Percentiles rank a stretch among this genome's conserved stretches.
These are phyloP conservation scores for Saimiri boliviensis DNA, from an alignment of 2,113 vertebrate genomes.

Conservation along the genomic window DNA sequence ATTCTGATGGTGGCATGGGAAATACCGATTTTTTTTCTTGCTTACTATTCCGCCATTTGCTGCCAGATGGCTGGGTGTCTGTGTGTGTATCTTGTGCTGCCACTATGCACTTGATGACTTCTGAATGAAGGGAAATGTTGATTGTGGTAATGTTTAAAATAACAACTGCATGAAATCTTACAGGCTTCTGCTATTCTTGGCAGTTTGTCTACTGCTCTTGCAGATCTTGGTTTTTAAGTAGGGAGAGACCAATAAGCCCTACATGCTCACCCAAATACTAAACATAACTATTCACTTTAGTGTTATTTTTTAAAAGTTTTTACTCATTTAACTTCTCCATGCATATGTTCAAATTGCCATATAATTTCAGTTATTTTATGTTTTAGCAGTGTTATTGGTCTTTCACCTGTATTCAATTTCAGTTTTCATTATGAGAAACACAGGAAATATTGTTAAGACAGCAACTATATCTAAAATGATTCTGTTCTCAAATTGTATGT, in stretches of 20 bases:
- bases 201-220: conserved; percentile 80
- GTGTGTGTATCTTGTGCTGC: conserved; percentile 84
- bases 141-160: conserved; percentile 78
- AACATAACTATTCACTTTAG: conserved; percentile 55
- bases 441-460: conserved; percentile 72
- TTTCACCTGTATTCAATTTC: conserved; percentile 79
- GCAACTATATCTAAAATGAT: conserved; percentile 55
- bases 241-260: conserved; percentile 84
- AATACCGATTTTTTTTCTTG: conserved; percentile 84
- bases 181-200: conserved; percentile 85
- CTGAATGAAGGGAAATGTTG: conserved; percentile 82
- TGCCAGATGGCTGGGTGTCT: conserved; percentile 85
- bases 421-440: conserved; percentile 70
- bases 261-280: conserved; percentile 62
- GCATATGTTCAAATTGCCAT: conserved; percentile 61
- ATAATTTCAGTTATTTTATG: conserved; percentile 67
- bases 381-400: conserved; percentile 81
- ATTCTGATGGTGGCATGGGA: conserved; percentile 88
- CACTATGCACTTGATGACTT: conserved; percentile 84
- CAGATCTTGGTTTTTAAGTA: conserved; percentile 74
- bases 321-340: conserved; percentile 68
- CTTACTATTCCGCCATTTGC: conserved; percentile 86
- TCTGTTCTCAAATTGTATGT: conserved; percentile 27
- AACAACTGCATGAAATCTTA: conserved; percentile 88
- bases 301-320: conserved; percentile 33